Percentiles rank a stretch among this genome's conserved stretches.
Conservation (phyloP, 2,797 vertebrate species). For the Rhinophrynus dorsalis region DNA sequence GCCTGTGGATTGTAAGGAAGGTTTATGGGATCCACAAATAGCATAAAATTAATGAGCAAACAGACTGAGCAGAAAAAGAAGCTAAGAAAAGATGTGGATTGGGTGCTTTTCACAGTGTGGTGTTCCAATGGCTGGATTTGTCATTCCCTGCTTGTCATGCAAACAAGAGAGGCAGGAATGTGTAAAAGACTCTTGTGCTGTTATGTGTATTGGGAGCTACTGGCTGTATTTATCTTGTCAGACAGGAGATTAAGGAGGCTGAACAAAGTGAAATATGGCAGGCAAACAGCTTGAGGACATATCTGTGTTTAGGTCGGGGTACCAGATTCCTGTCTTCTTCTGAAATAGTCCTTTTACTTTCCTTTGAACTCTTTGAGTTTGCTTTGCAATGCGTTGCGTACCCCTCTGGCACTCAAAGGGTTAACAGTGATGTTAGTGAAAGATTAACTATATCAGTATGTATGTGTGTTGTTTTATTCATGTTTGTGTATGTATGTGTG, state of each 20-base stretch:
- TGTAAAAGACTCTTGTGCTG: conserved; percentile 65
- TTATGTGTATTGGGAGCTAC: conserved; percentile 81
- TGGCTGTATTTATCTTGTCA: conserved; percentile 75
- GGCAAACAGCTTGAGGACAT: neutral
- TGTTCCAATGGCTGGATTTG: conserved; percentile 83
- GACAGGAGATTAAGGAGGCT: conserved; percentile 63
- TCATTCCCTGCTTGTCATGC: conserved; percentile 83
- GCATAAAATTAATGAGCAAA: conserved; percentile 86
- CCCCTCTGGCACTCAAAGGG: too few relatives aligned
- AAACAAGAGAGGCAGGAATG: conserved; percentile 73
- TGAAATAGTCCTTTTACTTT: neutral
- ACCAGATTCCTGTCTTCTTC: neutral
- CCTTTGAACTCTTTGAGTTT: neutral
- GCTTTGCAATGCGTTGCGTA: neutral
- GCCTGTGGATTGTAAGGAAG: conserved; percentile 81
- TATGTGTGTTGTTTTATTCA: neutral
- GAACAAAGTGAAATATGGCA: conserved; percentile 44
- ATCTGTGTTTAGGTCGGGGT: neutral
- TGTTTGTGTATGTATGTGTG: too few relatives aligned
- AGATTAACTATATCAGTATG: neutral
- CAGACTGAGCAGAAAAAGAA: conserved; percentile 67
- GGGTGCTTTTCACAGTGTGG: conserved; percentile 81
- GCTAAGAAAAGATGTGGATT: conserved; percentile 88
- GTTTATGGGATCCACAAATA: conserved; percentile 68
- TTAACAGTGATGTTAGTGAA: neutral